Percentiles rank a stretch among this genome's conserved stretches.
phyloP scores from a whole-genome alignment of 2,888 invertebrate genomes.

The Melolontha melolontha region DNA sequence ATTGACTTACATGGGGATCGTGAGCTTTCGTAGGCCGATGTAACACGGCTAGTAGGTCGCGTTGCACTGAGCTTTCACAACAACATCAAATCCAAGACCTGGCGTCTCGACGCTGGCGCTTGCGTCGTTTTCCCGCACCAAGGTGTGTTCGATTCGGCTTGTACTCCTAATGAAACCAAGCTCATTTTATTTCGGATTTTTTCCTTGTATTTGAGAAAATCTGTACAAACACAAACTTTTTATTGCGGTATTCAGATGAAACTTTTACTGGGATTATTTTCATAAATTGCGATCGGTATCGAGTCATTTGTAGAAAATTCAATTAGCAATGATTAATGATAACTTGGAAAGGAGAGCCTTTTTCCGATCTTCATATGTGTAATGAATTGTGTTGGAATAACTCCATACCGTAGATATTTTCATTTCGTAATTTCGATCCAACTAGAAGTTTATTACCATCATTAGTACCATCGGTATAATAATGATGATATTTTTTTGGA shows the following conservation, averaged over 20 bases:
- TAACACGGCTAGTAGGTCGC: conserved; percentile 47
- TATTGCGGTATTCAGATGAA: conserved; percentile 21
- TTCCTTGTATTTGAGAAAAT: conserved; percentile 25
- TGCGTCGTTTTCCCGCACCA: conserved; percentile 48
- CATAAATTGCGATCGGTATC: conserved; percentile 21
- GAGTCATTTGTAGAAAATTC: conserved; percentile 5
- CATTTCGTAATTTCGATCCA: too few species aligned
- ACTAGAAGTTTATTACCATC: too few species aligned
- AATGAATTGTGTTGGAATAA: not conserved
- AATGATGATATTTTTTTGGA: too few species aligned
- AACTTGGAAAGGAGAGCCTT: not conserved
- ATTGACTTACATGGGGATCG: conserved; percentile 48
- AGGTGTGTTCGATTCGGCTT: conserved; percentile 51
- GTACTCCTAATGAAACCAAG: conserved; percentile 17
- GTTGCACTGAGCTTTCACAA: conserved; percentile 49
- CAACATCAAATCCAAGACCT: conserved; percentile 47
- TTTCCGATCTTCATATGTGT: not conserved
- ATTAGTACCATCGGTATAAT: too few species aligned
- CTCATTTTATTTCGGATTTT: conserved; percentile 31
- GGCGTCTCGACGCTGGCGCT: conserved; percentile 49
- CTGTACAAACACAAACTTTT: conserved; percentile 21
- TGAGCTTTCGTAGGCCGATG: conserved; percentile 46
- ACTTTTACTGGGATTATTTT: not conserved
- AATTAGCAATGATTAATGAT: conserved; percentile 29
- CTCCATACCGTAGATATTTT: not conserved